Conservation (phyloP, 1,140 invertebrate species). For the Bombus waltoni region DNA sequence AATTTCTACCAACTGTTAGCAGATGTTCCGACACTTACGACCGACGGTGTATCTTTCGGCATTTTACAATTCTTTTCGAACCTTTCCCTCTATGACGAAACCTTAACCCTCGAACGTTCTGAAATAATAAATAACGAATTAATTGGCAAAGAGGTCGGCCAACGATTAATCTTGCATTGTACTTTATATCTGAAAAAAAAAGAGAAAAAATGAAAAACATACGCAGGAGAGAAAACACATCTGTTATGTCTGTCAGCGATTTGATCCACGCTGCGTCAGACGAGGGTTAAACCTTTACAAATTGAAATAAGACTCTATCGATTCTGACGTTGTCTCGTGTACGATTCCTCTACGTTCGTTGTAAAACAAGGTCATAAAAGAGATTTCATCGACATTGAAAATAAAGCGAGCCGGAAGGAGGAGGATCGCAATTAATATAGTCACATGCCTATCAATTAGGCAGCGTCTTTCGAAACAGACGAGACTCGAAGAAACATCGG, state of each 20-base stretch:
- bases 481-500: neutral
- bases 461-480: neutral
- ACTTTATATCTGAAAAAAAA: too few relatives aligned
- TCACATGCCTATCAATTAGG: constrained; percentile 27
- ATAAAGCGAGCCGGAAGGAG: neutral
- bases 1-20: too few relatives aligned
- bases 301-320: neutral
- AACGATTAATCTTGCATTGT: too few relatives aligned
- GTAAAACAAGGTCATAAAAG: neutral
- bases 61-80: too few relatives aligned
- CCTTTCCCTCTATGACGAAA: too few relatives aligned
- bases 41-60: too few relatives aligned
- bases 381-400: neutral
- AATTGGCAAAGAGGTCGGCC: too few relatives aligned
- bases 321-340: neutral
- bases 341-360: neutral
- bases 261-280: neutral
- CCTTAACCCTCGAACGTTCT: too few relatives aligned
- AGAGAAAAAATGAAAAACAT: too few relatives aligned
- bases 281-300: neutral
- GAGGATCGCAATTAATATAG: neutral
- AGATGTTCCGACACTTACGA: too few relatives aligned
- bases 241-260: neutral
- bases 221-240: too few relatives aligned
- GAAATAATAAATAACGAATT: too few relatives aligned